Percentiles rank a stretch among this genome's conserved stretches.
phyloP scores from a whole-genome alignment of 2,113 vertebrate genomes.

The Epinephelus fuscoguttatus region DNA sequence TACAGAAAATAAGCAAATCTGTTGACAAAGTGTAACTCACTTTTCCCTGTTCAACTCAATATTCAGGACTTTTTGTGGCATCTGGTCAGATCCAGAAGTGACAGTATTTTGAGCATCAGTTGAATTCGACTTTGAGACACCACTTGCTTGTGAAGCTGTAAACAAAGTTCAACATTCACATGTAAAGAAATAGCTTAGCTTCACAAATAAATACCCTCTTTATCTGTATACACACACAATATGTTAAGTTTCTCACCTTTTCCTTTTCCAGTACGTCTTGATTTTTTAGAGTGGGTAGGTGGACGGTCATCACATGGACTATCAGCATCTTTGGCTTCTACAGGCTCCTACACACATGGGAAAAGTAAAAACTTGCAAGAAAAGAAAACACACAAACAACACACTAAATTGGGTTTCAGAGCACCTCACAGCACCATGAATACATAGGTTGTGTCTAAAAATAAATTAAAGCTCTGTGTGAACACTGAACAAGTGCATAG shows the following conservation, averaged over 20 bases:
- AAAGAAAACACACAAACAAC: neutral
- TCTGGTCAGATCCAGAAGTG: neutral
- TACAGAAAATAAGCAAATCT: neutral
- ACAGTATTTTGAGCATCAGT: conserved; percentile 3
- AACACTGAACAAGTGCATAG: neutral
- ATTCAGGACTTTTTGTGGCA: neutral
- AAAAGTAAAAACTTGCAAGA: neutral
- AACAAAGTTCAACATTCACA: neutral
- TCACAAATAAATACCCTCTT: neutral
- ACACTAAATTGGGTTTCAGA: neutral
- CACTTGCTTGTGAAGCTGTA: neutral
- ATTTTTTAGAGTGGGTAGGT: neutral
- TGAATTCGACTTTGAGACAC: neutral
- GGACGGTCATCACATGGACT: conserved; percentile 4
- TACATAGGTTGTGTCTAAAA: neutral
- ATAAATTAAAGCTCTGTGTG: neutral
- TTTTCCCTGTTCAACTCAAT: conserved; percentile 8
- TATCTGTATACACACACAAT: neutral
- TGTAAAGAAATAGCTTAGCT: neutral
- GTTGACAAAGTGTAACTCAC: conserved; percentile 22
- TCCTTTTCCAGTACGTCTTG: neutral
- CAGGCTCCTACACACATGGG: conserved; percentile 20
- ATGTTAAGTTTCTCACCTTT: conserved; percentile 18
- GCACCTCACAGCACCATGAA: neutral
- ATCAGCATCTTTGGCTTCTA: conserved; percentile 3